Evolutionary conservation across 2,888 invertebrate genomes (phyloP), one percentile per base, ranked within the genome.

Genomic region (Venustoraphidia nigricollis): DNA sequence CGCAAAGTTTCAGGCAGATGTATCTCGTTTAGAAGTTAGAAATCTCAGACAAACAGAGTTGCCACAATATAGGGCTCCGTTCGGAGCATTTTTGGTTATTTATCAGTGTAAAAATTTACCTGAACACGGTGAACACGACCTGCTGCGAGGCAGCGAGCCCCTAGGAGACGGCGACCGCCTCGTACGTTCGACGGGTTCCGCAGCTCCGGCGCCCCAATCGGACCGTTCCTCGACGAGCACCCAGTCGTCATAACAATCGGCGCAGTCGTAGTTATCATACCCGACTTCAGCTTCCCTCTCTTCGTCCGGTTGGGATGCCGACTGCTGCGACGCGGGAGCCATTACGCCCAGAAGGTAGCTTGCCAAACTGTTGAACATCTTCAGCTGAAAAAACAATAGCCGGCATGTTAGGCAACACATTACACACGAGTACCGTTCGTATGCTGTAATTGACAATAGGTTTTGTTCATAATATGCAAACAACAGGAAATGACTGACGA

Each of bases 311-410:
- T 46, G 45, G 35, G 49, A 38, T 37, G 47, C 49, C 27, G 35
- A 17, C 42, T 41, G 47, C 44, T 53, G 41, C 52, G 47, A 45
- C 44, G 52, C 48, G 48, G 53, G 46, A 40, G 51, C 46, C 36
- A 53, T 52, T 41, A 60, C 57, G 55, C 66, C 65, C 55, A 68
- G 57, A 53, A 68, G 57, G 66, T 73, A 76, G 62, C 70, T 72
- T 60, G 75, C 73, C 64, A 77, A 68, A 63, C 70, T 72, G 66
- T 71, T 76, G 66, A 77, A 72, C 77, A 77, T 77, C 59, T 56
- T 65, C 63, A 65, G 61, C 52, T 53, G 55, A 51, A 34, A 54
- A 53, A n/a, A 47, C 45, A 48, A 47, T 27, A 27, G 27, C 27
- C 27, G 27, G 27, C 27, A 27, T 27, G 27, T 27, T 27, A 27